A percentile compares a stretch with the other conserved stretches of the same genome.
These are phyloP conservation scores for Microctonus brassicae DNA, from an alignment of 2,888 invertebrate species.

Conservation along the genomic window DNA sequence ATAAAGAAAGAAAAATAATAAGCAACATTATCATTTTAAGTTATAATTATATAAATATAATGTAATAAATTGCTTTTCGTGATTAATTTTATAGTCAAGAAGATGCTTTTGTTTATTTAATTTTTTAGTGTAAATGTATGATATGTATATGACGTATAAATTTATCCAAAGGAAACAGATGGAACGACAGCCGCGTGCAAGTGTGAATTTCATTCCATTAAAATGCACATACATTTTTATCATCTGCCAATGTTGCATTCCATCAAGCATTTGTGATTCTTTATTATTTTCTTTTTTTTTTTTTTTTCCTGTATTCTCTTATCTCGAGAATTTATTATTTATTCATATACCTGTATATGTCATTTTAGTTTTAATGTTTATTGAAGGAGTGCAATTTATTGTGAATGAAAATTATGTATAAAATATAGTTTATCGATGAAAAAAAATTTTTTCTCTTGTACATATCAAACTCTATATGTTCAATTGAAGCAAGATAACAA, in stretches of 20 bases:
- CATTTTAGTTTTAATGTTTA: constrained; percentile 12
- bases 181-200: constrained; percentile 37
- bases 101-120: constrained; percentile 14
- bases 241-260: constrained; percentile 45
- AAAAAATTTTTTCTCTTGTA: neutral
- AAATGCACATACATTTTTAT: constrained; percentile 34
- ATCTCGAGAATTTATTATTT: too few species aligned
- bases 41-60: neutral
- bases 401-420: neutral
- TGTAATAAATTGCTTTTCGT: constrained; percentile 12
- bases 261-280: constrained; percentile 43
- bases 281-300: constrained; percentile 16
- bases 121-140: too few species aligned
- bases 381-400: constrained; percentile 26
- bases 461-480: neutral
- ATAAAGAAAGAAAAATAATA: neutral
- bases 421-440: neutral
- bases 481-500: neutral
- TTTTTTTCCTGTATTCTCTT: constrained; percentile 50
- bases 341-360: constrained; percentile 19
- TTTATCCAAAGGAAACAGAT: constrained; percentile 40
- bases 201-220: constrained; percentile 46
- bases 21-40: neutral
- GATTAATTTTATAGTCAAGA: constrained; percentile 22
- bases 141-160: constrained; percentile 11